Percentiles rank a stretch among this genome's conserved stretches.
phyloP scores from a whole-genome alignment of 2,797 vertebrate genomes.

The Numenius phaeopus region DNA sequence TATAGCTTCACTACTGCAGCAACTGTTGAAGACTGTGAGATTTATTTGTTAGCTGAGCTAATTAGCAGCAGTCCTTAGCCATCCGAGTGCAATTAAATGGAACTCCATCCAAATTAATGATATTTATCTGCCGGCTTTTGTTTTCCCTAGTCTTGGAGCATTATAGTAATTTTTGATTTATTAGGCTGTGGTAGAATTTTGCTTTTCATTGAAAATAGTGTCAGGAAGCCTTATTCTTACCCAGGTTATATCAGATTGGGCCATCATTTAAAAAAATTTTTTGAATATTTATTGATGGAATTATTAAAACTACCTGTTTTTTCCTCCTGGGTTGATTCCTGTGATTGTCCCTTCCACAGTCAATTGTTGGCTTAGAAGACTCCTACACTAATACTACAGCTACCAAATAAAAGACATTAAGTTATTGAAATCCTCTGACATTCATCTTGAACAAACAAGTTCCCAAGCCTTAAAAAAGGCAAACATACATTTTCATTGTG shows the following conservation, averaged over 20 bases:
- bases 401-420: not conserved
- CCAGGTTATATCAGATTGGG: not conserved
- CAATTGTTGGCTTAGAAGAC: not conserved
- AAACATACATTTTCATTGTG: not conserved
- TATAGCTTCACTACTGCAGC: not conserved
- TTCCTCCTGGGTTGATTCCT: not conserved
- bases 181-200: not conserved
- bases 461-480: not conserved
- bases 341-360: not conserved
- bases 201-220: not conserved
- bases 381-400: not conserved
- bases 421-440: not conserved
- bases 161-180: not conserved
- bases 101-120: conserved; percentile 20
- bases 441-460: not conserved
- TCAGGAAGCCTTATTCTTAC: not conserved
- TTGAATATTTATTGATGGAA: not conserved
- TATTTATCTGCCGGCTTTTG: conserved; percentile 2
- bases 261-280: not conserved
- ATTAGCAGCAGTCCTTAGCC: conserved; percentile 31
- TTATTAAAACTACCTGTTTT: not conserved
- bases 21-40: not conserved
- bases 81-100: conserved; percentile 29
- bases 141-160: conserved; percentile 24
- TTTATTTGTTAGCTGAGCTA: conserved; percentile 31